Evolutionary conservation across 2,888 invertebrate genomes (phyloP).

Genomic region (Bruchidius siliquastri): DNA sequence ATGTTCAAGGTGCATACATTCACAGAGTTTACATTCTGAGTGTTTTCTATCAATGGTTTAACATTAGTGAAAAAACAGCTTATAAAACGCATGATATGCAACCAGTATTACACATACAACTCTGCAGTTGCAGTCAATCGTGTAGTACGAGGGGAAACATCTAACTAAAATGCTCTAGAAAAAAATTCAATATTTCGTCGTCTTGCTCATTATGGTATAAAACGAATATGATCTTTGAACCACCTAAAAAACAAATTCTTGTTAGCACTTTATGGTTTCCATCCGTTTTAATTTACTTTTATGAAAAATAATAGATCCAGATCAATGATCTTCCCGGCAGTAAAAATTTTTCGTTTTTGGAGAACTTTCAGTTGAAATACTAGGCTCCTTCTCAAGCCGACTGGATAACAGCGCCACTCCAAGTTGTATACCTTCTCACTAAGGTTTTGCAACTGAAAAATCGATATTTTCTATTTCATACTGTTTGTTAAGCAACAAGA

Average conservation of each 20-base stretch:
- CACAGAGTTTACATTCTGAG: no score
- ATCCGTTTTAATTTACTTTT: constrained; percentile 5
- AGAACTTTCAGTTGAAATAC: constrained; percentile 13
- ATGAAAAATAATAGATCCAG: constrained; percentile 16
- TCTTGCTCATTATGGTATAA: constrained; percentile 17
- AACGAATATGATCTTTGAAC: constrained; percentile 20
- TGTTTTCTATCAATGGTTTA: background rate
- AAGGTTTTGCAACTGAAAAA: constrained; percentile 16
- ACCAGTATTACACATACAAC: background rate
- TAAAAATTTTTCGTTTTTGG: constrained; percentile 19
- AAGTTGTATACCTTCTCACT: constrained; percentile 10
- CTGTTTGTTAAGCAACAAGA: no score
- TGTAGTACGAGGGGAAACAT: background rate
- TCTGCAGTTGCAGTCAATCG: background rate
- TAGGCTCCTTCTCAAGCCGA: constrained; percentile 11
- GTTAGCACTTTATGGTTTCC: background rate
- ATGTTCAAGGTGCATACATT: no score
- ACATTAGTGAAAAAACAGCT: background rate
- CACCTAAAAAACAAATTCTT: constrained; percentile 14
- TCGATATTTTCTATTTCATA: background rate
- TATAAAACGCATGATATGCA: background rate
- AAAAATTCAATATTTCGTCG: background rate
- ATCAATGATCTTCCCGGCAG: constrained; percentile 15
- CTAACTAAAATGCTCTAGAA: background rate
- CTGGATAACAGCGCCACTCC: constrained; percentile 17